Conservation (phyloP, 2,888 invertebrate species). For the Lithophane ornitopus region DNA sequence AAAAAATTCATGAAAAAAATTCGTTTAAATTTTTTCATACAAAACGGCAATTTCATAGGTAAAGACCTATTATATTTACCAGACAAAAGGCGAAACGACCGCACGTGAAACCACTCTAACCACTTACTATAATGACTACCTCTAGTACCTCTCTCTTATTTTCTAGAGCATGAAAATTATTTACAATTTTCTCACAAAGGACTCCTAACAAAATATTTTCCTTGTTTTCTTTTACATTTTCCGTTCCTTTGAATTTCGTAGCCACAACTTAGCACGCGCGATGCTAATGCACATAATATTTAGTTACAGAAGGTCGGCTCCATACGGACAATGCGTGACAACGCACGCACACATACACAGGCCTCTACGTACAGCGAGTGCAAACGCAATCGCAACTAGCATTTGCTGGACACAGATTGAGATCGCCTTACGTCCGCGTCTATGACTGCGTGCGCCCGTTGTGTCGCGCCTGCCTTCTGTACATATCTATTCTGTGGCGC, state of each 20-base stretch:
- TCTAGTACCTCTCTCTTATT: slow-evolving; percentile 32
- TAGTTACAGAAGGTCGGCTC: background rate
- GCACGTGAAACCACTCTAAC: slow-evolving; percentile 26
- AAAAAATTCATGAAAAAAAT: too few species aligned
- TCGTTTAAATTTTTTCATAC: too few species aligned
- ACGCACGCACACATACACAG: background rate
- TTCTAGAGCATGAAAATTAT: slow-evolving; percentile 43
- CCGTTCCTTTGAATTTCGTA: slow-evolving; percentile 36
- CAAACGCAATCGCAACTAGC: background rate
- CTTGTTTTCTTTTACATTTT: slow-evolving; percentile 38
- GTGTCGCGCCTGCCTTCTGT: slow-evolving; percentile 13
- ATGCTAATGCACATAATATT: background rate
- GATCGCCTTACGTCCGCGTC: too few species aligned
- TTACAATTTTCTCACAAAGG: slow-evolving; percentile 45
- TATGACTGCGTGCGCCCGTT: background rate
- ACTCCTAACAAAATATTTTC: slow-evolving; percentile 21
- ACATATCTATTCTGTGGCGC: slow-evolving; percentile 4
- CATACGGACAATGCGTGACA: background rate
- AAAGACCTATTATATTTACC: slow-evolving; percentile 13
- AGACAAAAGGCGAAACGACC: slow-evolving; percentile 14
- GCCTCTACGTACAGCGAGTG: background rate
- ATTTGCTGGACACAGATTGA: background rate
- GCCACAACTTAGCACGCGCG: slow-evolving; percentile 36
- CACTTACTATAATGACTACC: slow-evolving; percentile 41
- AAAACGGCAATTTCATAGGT: too few species aligned